phyloP scores from a whole-genome alignment of 2,888 invertebrate genomes.

The Thereva unica region DNA sequence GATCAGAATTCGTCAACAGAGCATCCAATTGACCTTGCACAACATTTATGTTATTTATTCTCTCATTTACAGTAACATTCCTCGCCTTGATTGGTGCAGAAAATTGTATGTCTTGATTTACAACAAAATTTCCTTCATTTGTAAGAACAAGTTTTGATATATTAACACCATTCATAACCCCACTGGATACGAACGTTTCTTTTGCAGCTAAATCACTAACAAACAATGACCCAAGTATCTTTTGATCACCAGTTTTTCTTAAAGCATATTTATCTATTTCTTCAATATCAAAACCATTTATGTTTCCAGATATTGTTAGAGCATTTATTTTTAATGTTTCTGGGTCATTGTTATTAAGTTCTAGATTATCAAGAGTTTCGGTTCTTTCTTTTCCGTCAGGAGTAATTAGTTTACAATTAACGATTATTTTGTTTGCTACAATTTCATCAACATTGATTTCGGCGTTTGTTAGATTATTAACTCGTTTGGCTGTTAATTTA shows the following conservation, averaged over 20 bases:
- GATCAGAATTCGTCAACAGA: constrained; percentile 54
- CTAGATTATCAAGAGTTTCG: constrained; percentile 27
- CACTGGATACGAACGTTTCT: constrained; percentile 47
- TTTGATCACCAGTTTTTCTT: constrained; percentile 60
- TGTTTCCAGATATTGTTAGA: constrained; percentile 56
- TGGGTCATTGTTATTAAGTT: constrained; percentile 20
- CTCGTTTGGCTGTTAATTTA: constrained; percentile 44
- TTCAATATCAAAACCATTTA: constrained; percentile 60
- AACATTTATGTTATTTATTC: constrained; percentile 60
- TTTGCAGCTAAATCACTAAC: constrained; percentile 51
- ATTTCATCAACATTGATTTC: constrained; percentile 49
- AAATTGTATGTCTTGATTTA: constrained; percentile 59
- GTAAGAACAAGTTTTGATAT: constrained; percentile 54
- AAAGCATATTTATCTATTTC: constrained; percentile 59
- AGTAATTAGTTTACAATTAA: constrained; percentile 36
- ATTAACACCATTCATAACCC: constrained; percentile 46
- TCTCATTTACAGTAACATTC: constrained; percentile 54
- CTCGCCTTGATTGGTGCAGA: constrained; percentile 54
- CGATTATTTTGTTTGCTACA: constrained; percentile 46
- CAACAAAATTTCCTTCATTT: constrained; percentile 54
- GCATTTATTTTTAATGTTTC: constrained; percentile 54
- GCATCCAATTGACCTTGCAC: constrained; percentile 57
- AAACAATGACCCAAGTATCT: constrained; percentile 50
- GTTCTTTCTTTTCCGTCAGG: neutral
- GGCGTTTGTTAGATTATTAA: constrained; percentile 48